Evolutionary conservation across 2,888 invertebrate species (phyloP).

Genomic region (Chirona hameri): DNA sequence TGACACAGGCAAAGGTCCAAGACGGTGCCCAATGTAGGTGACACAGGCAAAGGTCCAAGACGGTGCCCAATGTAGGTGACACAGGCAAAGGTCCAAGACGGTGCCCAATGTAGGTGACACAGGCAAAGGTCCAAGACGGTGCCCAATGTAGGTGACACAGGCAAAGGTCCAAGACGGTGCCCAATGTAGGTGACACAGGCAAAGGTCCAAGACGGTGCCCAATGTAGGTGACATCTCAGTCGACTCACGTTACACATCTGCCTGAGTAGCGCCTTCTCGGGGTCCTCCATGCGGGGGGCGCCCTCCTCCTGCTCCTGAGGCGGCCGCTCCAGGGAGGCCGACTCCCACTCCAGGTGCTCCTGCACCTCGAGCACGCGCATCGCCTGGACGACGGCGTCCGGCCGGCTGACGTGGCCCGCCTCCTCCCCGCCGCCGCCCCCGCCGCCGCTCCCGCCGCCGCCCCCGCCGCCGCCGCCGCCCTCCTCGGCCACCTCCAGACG

Average conservation of each 20-base stretch:
- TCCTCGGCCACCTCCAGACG: constrained; percentile 75
- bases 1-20: too few species aligned
- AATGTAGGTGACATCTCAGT: too few species aligned
- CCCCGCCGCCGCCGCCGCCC: constrained; percentile 73
- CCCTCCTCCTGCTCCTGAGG: constrained; percentile 31
- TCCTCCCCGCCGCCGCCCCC: constrained; percentile 79
- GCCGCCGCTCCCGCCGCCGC: constrained; percentile 58
- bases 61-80: too few species aligned
- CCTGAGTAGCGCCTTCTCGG: constrained; percentile 44
- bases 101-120: too few species aligned
- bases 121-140: too few species aligned
- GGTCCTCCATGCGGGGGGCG: constrained; percentile 38
- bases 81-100: too few species aligned
- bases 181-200: too few species aligned
- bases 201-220: too few species aligned
- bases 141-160: too few species aligned
- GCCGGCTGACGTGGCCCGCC: constrained; percentile 51
- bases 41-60: too few species aligned
- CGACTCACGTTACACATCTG: constrained; percentile 40
- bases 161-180: too few species aligned
- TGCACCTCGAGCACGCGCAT: constrained; percentile 87
- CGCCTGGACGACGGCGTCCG: constrained; percentile 89
- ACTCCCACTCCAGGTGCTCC: constrained; percentile 66
- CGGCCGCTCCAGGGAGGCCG: constrained; percentile 1
- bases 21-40: too few species aligned